phyloP scores from a whole-genome alignment of 1,140 invertebrate genomes.

The Zaprionus lachaisei region DNA sequence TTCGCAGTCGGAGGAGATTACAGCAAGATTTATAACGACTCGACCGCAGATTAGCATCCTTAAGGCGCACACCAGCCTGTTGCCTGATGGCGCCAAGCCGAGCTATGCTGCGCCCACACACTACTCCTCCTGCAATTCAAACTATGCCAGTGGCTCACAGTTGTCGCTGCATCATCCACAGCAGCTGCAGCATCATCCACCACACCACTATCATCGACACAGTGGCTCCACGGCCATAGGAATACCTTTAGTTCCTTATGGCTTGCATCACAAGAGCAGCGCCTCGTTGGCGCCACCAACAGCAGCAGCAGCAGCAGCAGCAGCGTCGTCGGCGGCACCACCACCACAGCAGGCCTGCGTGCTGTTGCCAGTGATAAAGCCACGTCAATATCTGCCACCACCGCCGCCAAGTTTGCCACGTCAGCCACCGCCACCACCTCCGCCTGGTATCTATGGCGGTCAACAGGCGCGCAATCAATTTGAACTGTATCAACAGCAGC shows the following conservation, averaged over 20 bases:
- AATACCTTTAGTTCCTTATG: constrained; percentile 82
- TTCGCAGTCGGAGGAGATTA: constrained; percentile 86
- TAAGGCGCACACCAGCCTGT: constrained; percentile 87
- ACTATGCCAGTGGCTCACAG: constrained; percentile 66
- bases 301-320: constrained; percentile 52
- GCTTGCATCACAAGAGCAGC: constrained; percentile 78
- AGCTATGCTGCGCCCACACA: constrained; percentile 85
- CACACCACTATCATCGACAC: constrained; percentile 50
- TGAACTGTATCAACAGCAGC: constrained; percentile 93
- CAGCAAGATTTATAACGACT: constrained; percentile 88
- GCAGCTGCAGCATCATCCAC: constrained; percentile 62
- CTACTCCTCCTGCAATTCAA: constrained; percentile 59
- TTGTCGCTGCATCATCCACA: constrained; percentile 51
- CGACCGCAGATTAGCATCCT: constrained; percentile 89
- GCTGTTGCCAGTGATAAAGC: constrained; percentile 82
- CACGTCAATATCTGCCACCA: constrained; percentile 84
- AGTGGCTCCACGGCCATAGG: constrained; percentile 74
- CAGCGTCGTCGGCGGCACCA: constrained; percentile 63
- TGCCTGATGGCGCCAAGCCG: constrained; percentile 85
- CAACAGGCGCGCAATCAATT: constrained; percentile 91
- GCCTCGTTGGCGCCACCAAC: constrained; percentile 72
- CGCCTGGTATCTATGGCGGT: constrained; percentile 87
- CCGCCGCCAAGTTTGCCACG: constrained; percentile 85
- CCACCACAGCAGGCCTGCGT: constrained; percentile 84
- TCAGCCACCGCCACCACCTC: constrained; percentile 86